These are phyloP conservation scores for Aphis gossypii DNA, from an alignment of 1,140 invertebrate genomes.

Conservation along the genomic window DNA sequence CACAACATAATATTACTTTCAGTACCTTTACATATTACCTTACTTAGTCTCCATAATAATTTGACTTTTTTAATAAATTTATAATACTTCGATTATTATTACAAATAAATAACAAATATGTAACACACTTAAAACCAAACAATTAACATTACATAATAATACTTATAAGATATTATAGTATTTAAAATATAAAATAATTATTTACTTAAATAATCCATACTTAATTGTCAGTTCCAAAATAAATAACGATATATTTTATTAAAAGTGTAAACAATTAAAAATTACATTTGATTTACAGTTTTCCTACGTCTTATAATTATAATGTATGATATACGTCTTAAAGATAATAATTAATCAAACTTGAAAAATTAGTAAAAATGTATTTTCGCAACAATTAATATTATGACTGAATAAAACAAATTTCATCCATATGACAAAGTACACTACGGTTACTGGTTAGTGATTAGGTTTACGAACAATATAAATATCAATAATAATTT, in stretches of 20 bases:
- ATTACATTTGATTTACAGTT: not conserved
- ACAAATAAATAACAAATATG: not conserved
- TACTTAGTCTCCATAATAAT: not conserved
- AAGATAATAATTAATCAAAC: too few relatives aligned
- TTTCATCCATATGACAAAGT: not conserved
- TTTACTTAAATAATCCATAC: not conserved
- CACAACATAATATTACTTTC: not conserved
- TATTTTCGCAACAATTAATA: not conserved
- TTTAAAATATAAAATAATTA: conserved; percentile 3
- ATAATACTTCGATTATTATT: not conserved
- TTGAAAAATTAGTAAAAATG: not conserved
- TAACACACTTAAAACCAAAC: not conserved
- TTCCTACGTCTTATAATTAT: not conserved
- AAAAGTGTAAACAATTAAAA: not conserved
- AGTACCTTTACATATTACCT: not conserved
- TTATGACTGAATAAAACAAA: not conserved
- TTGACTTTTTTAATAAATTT: not conserved
- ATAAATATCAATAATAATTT: not conserved
- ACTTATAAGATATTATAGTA: not conserved
- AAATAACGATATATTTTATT: not conserved
- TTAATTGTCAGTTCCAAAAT: not conserved
- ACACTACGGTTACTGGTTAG: not conserved
- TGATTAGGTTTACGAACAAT: not conserved
- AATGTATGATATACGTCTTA: not conserved
- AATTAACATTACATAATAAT: not conserved